Evolutionary conservation across 1,140 invertebrate species (phyloP), one percentile per base, ranked within the genome.

Genomic region (Apocrypta bakeri): DNA sequence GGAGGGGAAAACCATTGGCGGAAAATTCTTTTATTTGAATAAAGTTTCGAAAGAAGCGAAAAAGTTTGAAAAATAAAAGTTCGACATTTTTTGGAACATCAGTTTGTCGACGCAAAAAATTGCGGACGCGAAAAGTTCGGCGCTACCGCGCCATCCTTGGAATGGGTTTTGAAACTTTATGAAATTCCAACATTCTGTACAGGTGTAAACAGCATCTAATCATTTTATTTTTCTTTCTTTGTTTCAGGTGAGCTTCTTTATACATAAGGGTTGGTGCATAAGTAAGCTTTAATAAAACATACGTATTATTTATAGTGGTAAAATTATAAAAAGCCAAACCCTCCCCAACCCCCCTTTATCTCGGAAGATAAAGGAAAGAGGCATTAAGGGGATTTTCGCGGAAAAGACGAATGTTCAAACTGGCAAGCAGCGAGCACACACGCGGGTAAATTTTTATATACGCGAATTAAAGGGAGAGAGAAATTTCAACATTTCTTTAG

Each of bases 41-140:
- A 56, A 56, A 56, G 48, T 56, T n/a, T 56, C 21, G 48, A n/a
- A 56, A 56, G 48, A 56, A 56, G 48, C 48, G 48, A n/a, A 56
- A 56, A 56, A 56, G 48, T 56, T 56, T 1, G 48, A 21, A 17
- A 7, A 56, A 56, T 56, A 56, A 56, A 56, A 56, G 48, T 56
- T 56, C 48, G 48, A 56, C 48, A 56, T 56, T 56, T 56, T 56
- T 56, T n/a, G 48, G 48, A 56, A 56, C 48, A 56, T 56, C 48
- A 56, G 48, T 56, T 56, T 56, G 48, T 6, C 48, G 21, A n/a
- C 2, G 21, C 48, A 56, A 21, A 56, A 56, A 56, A 56, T 56
- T 12, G 40, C 48, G 48, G 2, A 37, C 33, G 48, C 21, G 48
- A 56, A 56, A 56, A 56, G 17, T 56, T 56, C n/a, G 6, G 2